Evolutionary conservation across 2,113 vertebrate species (phyloP), one percentile per base, ranked within the genome.

Genomic region (Peromyscus maniculatus): DNA sequence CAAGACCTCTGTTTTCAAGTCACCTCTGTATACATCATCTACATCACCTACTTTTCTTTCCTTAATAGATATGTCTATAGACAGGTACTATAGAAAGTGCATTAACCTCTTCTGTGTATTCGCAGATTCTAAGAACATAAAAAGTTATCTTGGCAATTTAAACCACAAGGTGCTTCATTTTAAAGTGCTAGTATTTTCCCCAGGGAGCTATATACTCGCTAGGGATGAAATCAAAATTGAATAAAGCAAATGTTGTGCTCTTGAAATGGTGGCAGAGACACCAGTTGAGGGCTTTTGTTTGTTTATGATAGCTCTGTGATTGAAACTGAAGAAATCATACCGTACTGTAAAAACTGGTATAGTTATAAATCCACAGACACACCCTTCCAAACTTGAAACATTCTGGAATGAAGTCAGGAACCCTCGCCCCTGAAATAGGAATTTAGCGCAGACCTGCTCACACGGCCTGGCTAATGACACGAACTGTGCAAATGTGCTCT

Each of bases 391-490:
- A 98, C 64, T 96, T 94, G 49, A 87, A 79, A 72, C 67, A 69
- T 71, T n/a, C 87, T 95, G 77, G 93, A 71, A 94, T 98, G 7
- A 94, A 88, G 93, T 96, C 96, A 97, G 91, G 97, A 98, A 96
- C 97, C 75, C 33, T 80, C 19, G 21, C 67, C 67, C 62, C 80
- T 33, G 52, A 95, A 98, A 93, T 7, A 96, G 84, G 97, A 98
- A 90, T 97, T 94, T 98, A 96, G 96, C 88, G 97, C 95, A 87
- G 96, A 97, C 97, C 95, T 97, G 89, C 96, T 97, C 98, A 98
- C 97, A 57, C 95, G 98, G 52, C 82, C 33, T 74, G 33, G 33
- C 52, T 80, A 67, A 83, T 21, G 89, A 72, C 43, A 77, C 36
- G 13, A 49, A 16, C 69, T 84, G 82, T 78, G 64, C 91, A 96